Percentiles rank a stretch among this genome's conserved stretches.
phyloP scores from a whole-genome alignment of 2,113 vertebrate species.

The Orcinus orca region DNA sequence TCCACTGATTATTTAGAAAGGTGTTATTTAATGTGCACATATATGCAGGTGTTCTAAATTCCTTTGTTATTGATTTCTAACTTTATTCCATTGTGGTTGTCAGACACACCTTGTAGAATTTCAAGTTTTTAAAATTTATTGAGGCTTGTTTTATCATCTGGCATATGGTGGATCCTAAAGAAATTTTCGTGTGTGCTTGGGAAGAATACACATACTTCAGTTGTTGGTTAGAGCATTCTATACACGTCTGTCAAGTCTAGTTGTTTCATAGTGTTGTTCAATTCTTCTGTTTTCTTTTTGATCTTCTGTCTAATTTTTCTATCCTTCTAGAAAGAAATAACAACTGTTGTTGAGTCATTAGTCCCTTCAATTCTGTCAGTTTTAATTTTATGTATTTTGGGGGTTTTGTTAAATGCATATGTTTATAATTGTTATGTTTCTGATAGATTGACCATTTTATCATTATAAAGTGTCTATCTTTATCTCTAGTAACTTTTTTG shows the following conservation, averaged over 20 bases:
- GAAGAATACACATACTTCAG: not conserved
- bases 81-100: not conserved
- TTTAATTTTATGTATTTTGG: not conserved
- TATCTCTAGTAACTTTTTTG: not conserved
- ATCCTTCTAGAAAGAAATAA: not conserved
- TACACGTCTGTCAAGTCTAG: not conserved
- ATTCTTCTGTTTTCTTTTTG: not conserved
- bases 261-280: not conserved
- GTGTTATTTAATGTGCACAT: not conserved
- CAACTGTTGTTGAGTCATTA: not conserved
- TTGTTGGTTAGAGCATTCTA: not conserved
- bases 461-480: not conserved
- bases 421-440: not conserved
- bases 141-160: not conserved
- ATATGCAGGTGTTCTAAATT: not conserved
- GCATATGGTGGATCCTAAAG: not conserved
- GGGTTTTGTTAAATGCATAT: not conserved
- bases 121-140: not conserved
- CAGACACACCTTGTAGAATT: not conserved
- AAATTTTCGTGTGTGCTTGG: not conserved
- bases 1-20: not conserved
- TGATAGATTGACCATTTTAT: not conserved
- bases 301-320: not conserved
- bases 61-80: not conserved
- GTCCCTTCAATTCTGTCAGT: not conserved